Base-by-base conservation (phyloP, 35 echinoderm and acorn worm genomes). In the Patiria miniata region DNA sequence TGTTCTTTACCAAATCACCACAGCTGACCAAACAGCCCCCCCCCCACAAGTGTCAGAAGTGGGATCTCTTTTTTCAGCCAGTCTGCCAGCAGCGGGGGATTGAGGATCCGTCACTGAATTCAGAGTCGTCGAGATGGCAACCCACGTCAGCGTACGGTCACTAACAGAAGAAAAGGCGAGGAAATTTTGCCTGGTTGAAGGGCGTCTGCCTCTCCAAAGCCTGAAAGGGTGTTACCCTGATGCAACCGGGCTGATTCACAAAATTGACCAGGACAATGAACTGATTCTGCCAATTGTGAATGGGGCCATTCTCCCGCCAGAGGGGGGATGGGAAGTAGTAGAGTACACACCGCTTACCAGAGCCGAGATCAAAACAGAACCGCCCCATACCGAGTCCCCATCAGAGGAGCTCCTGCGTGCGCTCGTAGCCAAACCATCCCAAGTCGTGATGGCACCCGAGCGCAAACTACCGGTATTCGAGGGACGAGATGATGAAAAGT, bases 361-460 rank as follows among this genome's bases (percentile, higher is more conserved):
- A 12, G 12, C 4, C 42, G 42, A 47, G 4, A 47, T 12, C 12
- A 47, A 47, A 12, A 6, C 42, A 6, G 42, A 6, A 6, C 12
- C n/a, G n/a, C n/a, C n/a, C n/a, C n/a, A n/a, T n/a, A n/a, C n/a
- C n/a, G n/a, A n/a, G n/a, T n/a, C n/a, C n/a, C n/a, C n/a, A n/a
- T n/a, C 42, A 47, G 42, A 47, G 42, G 42, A 47, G 4, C 42
- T 47, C 42, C 23, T 69, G 18, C 61, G 2, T 30, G 22, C 61
- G 28, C 33, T 69, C 1, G 33, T 69, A 23, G 26, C 61, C 33
- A 69, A 29, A 34, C 61, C n/a, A 29, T 23, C 61, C 23, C 61
- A 69, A 30, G 61, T 69, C 26, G 61, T 69, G 23, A 69, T 69
- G 61, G 61, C n/a, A 16, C 61, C 61, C 28, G 61, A 69, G 28